Percentiles rank a stretch among this genome's conserved stretches.
Conservation (phyloP, 1,140 invertebrate species). For the Cotesia glomerata region DNA sequence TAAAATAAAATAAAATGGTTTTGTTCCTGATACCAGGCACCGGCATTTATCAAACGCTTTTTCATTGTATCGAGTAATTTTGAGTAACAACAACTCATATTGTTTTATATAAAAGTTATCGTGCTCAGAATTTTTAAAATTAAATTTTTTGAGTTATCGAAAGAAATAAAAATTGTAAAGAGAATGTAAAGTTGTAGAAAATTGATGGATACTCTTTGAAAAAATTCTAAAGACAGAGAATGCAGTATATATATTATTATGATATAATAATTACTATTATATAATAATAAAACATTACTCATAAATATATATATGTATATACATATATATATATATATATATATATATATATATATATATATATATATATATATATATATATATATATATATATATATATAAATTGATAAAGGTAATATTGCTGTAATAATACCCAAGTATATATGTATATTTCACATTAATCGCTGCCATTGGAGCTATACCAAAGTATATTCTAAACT, state of each 20-base stretch:
- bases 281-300: constrained; percentile 26
- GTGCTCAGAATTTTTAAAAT: too few relatives aligned
- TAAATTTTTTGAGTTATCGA: background rate
- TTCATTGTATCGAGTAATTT: background rate
- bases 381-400: constrained; percentile 1
- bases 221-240: constrained; percentile 37
- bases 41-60: constrained; percentile 4
- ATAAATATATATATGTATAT: constrained; percentile 4
- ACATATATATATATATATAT: background rate
- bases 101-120: too few relatives aligned
- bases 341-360: background rate
- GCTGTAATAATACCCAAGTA: constrained; percentile 37
- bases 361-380: constrained; percentile 7
- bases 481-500: constrained; percentile 60
- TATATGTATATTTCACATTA: constrained; percentile 53
- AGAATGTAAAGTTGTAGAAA: background rate
- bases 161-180: background rate
- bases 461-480: constrained; percentile 57
- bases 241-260: constrained; percentile 25
- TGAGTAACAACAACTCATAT: background rate
- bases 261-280: constrained; percentile 13
- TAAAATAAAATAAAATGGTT: background rate
- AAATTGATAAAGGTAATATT: constrained; percentile 25
- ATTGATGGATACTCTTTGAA: constrained; percentile 26
- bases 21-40: background rate